Evolutionary conservation across 2,797 vertebrate species (phyloP).

Genomic region (Gallirallus australis): DNA sequence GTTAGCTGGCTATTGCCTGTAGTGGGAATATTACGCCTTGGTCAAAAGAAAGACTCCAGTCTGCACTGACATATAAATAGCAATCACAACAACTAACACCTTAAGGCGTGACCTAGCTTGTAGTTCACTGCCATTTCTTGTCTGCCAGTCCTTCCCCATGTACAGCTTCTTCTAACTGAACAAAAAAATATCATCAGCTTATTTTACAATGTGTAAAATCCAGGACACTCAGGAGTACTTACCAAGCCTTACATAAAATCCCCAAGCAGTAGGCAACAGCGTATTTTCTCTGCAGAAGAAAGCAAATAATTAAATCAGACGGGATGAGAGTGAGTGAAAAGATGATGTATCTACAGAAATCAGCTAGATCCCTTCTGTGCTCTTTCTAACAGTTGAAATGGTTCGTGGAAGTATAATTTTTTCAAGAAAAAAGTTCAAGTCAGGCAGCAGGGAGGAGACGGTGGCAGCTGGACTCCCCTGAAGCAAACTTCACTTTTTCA

Average conservation of each 20-base stretch:
- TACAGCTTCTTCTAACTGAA: not conserved
- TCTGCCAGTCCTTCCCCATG: not conserved
- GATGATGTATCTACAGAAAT: not conserved
- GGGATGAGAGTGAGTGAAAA: not conserved
- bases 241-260: not conserved
- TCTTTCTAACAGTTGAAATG: not conserved
- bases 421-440: not conserved
- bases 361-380: not conserved
- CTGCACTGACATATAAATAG: constrained; percentile 34
- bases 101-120: constrained; percentile 10
- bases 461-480: not conserved
- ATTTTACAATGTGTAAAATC: not conserved
- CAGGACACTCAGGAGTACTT: not conserved
- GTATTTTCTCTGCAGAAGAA: not conserved
- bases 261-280: not conserved
- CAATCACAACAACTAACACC: constrained; percentile 30
- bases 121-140: not conserved
- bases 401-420: not conserved
- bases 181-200: constrained; percentile 1
- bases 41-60: constrained; percentile 29
- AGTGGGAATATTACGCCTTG: not conserved
- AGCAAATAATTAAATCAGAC: not conserved
- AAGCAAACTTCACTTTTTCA: not conserved
- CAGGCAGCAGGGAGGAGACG: not conserved
- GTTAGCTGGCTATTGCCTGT: not conserved